Percentiles rank a stretch among this genome's conserved stretches.
Conservation (phyloP, 2,113 vertebrate species). For the Platichthys flesus region DNA sequence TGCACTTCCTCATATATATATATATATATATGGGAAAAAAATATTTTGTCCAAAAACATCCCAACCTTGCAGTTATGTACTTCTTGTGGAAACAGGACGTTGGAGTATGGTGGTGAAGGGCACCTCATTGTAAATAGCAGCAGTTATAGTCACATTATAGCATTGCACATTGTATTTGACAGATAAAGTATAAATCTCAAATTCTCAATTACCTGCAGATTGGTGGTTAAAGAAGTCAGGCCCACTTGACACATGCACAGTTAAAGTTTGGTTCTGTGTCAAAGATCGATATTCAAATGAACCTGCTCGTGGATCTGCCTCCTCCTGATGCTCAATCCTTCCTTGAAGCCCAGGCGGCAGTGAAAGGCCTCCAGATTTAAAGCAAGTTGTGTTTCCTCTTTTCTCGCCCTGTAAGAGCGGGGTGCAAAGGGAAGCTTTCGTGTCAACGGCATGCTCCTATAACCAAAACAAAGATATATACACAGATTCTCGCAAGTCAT, state of each 20-base stretch:
- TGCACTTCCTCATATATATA: too few relatives aligned
- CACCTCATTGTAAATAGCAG: not conserved
- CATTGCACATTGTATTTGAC: not conserved
- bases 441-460: slow-evolving; percentile 31
- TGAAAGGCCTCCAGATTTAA: slow-evolving; percentile 76
- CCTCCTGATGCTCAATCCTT: slow-evolving; percentile 32
- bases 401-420: slow-evolving; percentile 47
- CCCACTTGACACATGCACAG: not conserved
- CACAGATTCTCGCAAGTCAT: slow-evolving; percentile 69
- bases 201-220: slow-evolving; percentile 59
- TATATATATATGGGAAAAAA: too few relatives aligned
- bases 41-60: not conserved
- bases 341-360: slow-evolving; percentile 23
- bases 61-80: not conserved
- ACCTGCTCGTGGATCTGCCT: slow-evolving; percentile 2
- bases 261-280: not conserved
- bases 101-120: not conserved
- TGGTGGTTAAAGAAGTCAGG: slow-evolving; percentile 1
- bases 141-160: not conserved
- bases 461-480: slow-evolving; percentile 25
- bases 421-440: slow-evolving; percentile 77
- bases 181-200: slow-evolving; percentile 2
- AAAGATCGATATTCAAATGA: not conserved
- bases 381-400: slow-evolving; percentile 80
- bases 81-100: slow-evolving; percentile 37